Base-by-base conservation (phyloP, 1,140 invertebrate species). In the Cydia fagiglandana region DNA sequence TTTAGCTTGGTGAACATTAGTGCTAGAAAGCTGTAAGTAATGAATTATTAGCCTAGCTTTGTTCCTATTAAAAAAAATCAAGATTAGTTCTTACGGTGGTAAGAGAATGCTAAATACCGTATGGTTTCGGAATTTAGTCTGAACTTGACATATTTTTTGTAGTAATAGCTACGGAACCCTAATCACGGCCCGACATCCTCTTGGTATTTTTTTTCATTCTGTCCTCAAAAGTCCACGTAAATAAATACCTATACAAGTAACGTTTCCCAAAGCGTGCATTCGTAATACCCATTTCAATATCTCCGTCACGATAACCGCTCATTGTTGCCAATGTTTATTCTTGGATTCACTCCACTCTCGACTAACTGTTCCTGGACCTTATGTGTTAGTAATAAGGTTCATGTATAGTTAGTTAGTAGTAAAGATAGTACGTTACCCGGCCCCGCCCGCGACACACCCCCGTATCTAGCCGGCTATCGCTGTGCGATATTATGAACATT, bases 401-500 rank as follows among this genome's bases (percentile, higher is more conserved):
- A 4, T 2, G 45, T 47, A 13, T 47, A 3, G 13, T 77, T 24
- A 20, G 20, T 4, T 13, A 64, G 77, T 76, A 41, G 81, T 77
- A 78, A 77, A 77, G 79, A 75, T 80, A 77, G 45, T 78, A 80
- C 77, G 83, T 76, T 80, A 76, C 73, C 77, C 68, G 73, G 64
- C 79, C 79, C 82, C 85, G 83, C 85, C 82, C 76, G 74, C 68
- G 80, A 78, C 83, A 84, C 83, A 82, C 83, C 85, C 78, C 80
- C 77, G 24, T 81, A 86, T 86, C 82, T 80, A 77, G 24, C 28
- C 80, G 73, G 76, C 73, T 84, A 84, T 86, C 80, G 38, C 75
- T 6, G 75, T 79, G 79, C 80, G 82, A 83, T 83, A 78, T 80
- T 83, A 79, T 82, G 76, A 80, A 78, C 77, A 80, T 75, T 80